Conservation (phyloP, 2,888 invertebrate species). For the Dicroscelio sp. region DNA sequence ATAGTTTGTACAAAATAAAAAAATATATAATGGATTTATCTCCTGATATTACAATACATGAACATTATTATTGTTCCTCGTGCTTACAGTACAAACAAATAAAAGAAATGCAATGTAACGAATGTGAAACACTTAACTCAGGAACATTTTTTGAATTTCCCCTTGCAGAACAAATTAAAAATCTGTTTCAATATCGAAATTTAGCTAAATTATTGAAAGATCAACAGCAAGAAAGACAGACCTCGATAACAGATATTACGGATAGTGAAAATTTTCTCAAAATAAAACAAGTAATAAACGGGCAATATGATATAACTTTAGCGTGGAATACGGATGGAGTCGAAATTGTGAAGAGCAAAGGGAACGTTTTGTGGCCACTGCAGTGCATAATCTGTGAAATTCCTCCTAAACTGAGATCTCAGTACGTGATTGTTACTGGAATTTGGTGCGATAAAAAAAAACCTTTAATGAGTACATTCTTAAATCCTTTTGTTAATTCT, state of each 20-base stretch:
- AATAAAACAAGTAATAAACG: neutral
- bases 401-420: neutral
- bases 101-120: neutral
- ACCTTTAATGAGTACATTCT: neutral
- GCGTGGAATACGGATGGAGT: conserved; percentile 34
- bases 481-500: conserved; percentile 33
- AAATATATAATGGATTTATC: too few relatives aligned
- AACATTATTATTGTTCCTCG: conserved; percentile 11
- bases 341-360: neutral
- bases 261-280: neutral
- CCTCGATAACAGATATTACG: neutral
- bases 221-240: neutral
- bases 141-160: conserved; percentile 26
- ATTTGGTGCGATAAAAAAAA: conserved; percentile 14
- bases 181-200: conserved; percentile 13
- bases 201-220: neutral
- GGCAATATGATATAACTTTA: conserved; percentile 14
- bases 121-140: neutral
- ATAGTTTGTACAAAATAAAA: too few relatives aligned
- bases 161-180: neutral
- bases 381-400: conserved; percentile 19
- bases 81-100: neutral
- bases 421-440: conserved; percentile 1
- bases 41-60: too few relatives aligned
- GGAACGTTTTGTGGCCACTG: neutral